Conservation (phyloP, 2,113 vertebrate species). For the Callospermophilus lateralis region DNA sequence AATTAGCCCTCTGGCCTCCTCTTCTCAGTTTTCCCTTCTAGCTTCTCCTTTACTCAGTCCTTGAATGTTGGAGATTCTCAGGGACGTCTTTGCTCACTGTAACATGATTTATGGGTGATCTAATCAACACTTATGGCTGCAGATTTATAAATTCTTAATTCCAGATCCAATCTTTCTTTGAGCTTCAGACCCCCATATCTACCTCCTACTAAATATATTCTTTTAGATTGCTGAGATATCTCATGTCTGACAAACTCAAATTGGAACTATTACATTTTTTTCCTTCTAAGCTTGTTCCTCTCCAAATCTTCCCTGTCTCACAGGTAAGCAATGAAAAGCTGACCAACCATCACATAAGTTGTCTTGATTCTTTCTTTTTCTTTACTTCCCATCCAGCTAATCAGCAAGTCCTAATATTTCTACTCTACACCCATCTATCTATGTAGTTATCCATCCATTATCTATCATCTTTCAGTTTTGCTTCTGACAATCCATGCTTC, state of each 20-base stretch:
- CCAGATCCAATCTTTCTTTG: not conserved
- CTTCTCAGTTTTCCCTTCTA: not conserved
- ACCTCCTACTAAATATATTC: not conserved
- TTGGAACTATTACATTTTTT: not conserved
- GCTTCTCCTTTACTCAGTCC: not conserved
- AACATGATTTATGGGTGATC: not conserved
- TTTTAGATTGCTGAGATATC: not conserved
- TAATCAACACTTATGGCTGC: not conserved
- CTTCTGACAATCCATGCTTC: not conserved
- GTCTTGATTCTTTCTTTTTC: not conserved
- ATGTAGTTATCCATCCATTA: too few species aligned
- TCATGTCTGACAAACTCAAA: not conserved
- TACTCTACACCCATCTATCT: not conserved
- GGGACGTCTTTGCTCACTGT: not conserved
- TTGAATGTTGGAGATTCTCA: not conserved
- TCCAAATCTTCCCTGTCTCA: not conserved
- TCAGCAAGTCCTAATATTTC: not conserved
- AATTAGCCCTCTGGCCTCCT: not conserved
- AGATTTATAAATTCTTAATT: not conserved
- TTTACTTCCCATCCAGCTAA: not conserved
- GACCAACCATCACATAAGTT: not conserved
- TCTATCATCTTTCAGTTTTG: not conserved
- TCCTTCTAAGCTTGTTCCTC: not conserved
- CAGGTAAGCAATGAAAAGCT: not conserved
- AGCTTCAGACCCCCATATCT: not conserved